Percentiles rank a stretch among this genome's conserved stretches.
phyloP scores from a whole-genome alignment of 2,113 vertebrate genomes.

The Prolemur simus region DNA sequence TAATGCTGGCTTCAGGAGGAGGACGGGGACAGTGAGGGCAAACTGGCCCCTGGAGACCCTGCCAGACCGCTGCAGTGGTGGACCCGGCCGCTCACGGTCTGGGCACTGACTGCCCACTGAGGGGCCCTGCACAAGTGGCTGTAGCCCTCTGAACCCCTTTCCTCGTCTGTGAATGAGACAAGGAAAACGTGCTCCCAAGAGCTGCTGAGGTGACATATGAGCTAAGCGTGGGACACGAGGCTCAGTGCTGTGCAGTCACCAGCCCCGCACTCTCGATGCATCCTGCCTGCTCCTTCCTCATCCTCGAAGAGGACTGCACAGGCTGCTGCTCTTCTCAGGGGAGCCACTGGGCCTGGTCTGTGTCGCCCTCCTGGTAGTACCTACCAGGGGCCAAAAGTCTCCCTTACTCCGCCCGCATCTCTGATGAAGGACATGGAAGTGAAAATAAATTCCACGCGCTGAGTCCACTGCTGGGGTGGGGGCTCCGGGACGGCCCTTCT shows the following conservation, averaged over 20 bases:
- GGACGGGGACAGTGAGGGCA: no score
- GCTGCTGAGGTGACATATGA: fast-evolving
- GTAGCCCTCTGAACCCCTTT: background rate
- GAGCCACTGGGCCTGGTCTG: fast-evolving
- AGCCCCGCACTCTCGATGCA: fast-evolving
- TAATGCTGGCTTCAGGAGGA: background rate
- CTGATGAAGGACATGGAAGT: background rate
- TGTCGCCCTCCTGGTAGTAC: fast-evolving
- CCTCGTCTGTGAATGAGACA: background rate
- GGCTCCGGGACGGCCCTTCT: background rate
- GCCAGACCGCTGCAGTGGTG: fast-evolving
- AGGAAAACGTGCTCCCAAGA: background rate
- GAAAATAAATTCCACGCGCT: background rate
- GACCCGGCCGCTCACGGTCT: background rate
- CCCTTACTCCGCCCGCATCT: background rate
- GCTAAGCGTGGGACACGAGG: background rate
- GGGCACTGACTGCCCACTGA: background rate
- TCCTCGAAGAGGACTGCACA: background rate
- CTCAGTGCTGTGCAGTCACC: fast-evolving
- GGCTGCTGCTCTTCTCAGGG: background rate
- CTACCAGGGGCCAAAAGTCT: background rate
- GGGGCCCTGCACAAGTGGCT: background rate
- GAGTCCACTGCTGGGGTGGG: background rate
- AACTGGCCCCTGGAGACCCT: background rate
- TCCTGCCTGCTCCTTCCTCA: background rate